A percentile compares a stretch with the other conserved stretches of the same genome.
Conservation (phyloP, 2,888 invertebrate genomes). For the Lutraria lutraria region DNA sequence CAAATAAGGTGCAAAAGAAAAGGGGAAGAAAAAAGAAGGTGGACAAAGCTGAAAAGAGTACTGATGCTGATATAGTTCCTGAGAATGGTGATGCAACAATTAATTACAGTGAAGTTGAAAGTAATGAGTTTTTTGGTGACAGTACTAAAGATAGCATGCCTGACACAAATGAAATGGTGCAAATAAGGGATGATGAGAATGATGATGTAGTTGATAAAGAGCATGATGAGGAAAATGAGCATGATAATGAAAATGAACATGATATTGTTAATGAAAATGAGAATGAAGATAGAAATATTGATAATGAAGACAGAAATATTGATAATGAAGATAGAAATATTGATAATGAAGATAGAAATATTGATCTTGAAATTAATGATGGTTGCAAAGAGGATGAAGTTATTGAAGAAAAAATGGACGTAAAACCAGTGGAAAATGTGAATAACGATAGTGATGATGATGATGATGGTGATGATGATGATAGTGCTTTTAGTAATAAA, state of each 20-base stretch:
- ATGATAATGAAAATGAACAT: constrained; percentile 65
- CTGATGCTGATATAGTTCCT: constrained; percentile 60
- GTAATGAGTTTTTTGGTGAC: constrained; percentile 71
- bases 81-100: constrained; percentile 71
- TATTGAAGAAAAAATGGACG: background rate
- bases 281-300: constrained; percentile 38
- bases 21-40: constrained; percentile 62
- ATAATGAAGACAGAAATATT: constrained; percentile 40
- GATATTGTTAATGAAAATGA: constrained; percentile 69
- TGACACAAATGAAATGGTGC: constrained; percentile 61
- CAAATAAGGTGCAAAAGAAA: constrained; percentile 65
- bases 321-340: constrained; percentile 36
- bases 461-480: constrained; percentile 68
- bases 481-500: constrained; percentile 65
- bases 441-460: constrained; percentile 52
- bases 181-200: constrained; percentile 35
- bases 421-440: constrained; percentile 22
- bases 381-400: constrained; percentile 31
- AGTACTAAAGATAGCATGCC: constrained; percentile 72
- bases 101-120: constrained; percentile 74
- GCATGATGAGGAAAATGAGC: constrained; percentile 40
- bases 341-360: constrained; percentile 37
- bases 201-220: constrained; percentile 18
- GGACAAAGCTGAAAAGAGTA: constrained; percentile 52
- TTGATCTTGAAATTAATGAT: constrained; percentile 36